A percentile compares a stretch with the other conserved stretches of the same genome.
Evolutionary conservation across 2,888 invertebrate genomes (phyloP).

Genomic region (Schrankia costaestrigalis): DNA sequence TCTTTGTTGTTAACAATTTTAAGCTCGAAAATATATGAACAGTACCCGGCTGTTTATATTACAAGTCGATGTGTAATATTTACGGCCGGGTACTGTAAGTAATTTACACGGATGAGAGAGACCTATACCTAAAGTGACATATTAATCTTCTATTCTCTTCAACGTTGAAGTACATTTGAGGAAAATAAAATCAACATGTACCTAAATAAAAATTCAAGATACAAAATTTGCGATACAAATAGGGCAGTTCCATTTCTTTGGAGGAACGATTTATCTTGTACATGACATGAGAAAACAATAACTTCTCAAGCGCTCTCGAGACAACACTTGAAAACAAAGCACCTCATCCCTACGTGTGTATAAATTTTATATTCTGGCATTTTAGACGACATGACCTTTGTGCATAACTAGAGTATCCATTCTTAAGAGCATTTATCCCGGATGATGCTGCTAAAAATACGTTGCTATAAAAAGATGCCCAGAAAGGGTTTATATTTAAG

Average conservation of each 20-base stretch:
- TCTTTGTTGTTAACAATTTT: no score
- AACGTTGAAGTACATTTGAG: constrained; percentile 1
- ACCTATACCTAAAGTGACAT: constrained; percentile 38
- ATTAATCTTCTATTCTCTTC: constrained; percentile 34
- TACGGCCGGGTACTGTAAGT: no score
- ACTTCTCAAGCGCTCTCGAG: constrained; percentile 45
- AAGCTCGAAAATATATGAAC: no score
- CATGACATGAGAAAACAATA: constrained; percentile 66
- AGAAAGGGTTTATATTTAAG: no score
- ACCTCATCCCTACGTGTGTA: constrained; percentile 33
- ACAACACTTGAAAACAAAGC: constrained; percentile 51
- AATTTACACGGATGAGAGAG: constrained; percentile 36
- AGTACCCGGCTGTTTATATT: no score
- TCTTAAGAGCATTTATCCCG: constrained; percentile 37
- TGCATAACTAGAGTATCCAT: constrained; percentile 26
- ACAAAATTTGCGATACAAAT: constrained; percentile 21
- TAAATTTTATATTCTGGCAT: constrained; percentile 51
- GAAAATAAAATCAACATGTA: constrained; percentile 11
- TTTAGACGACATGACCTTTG: constrained; percentile 46
- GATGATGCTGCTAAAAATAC: constrained; percentile 21
- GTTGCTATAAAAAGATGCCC: no score
- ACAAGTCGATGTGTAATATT: no score
- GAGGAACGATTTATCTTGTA: constrained; percentile 53
- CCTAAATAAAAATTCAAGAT: constrained; percentile 30
- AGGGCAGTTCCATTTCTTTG: constrained; percentile 47